phyloP scores from a whole-genome alignment of 2,888 invertebrate genomes.

The Urechis unicinctus region DNA sequence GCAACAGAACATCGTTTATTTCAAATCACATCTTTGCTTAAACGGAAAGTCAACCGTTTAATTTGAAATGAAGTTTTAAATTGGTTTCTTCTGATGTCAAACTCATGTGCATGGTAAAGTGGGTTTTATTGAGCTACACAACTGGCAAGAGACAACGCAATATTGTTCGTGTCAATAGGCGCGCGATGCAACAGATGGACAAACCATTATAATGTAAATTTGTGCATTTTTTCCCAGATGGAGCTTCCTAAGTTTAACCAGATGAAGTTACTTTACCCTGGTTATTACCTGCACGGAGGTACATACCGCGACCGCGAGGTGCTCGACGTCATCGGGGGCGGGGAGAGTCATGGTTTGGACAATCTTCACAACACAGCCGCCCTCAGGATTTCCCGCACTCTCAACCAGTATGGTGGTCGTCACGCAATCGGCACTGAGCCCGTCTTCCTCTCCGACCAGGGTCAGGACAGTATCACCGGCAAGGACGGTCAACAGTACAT shows the following conservation, averaged over 20 bases:
- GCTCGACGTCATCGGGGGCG: slow-evolving; percentile 26
- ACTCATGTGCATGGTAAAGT: too few species aligned
- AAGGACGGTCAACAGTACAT: slow-evolving; percentile 36
- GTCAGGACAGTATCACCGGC: slow-evolving; percentile 35
- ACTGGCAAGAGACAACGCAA: too few species aligned
- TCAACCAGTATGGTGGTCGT: slow-evolving; percentile 37
- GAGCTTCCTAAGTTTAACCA: slow-evolving; percentile 36
- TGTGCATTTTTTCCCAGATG: slow-evolving; percentile 25
- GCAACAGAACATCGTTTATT: too few species aligned
- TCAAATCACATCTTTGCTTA: too few species aligned
- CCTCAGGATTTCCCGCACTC: slow-evolving; percentile 36
- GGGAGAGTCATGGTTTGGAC: slow-evolving; percentile 14
- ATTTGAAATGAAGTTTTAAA: too few species aligned
- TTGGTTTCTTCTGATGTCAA: too few species aligned
- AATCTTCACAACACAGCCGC: slow-evolving; percentile 43
- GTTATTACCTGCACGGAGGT: slow-evolving; percentile 40
- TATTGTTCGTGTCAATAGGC: too few species aligned
- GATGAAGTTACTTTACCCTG: slow-evolving; percentile 35
- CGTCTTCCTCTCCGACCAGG: slow-evolving; percentile 35
- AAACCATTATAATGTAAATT: too few species aligned
- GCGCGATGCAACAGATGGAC: too few species aligned
- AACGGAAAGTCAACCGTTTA: too few species aligned
- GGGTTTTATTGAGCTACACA: too few species aligned
- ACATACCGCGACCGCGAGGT: slow-evolving; percentile 32
- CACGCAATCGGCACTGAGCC: slow-evolving; percentile 38